Evolutionary conservation across 2,888 invertebrate species (phyloP).

Genomic region (Eristalis intricaria): DNA sequence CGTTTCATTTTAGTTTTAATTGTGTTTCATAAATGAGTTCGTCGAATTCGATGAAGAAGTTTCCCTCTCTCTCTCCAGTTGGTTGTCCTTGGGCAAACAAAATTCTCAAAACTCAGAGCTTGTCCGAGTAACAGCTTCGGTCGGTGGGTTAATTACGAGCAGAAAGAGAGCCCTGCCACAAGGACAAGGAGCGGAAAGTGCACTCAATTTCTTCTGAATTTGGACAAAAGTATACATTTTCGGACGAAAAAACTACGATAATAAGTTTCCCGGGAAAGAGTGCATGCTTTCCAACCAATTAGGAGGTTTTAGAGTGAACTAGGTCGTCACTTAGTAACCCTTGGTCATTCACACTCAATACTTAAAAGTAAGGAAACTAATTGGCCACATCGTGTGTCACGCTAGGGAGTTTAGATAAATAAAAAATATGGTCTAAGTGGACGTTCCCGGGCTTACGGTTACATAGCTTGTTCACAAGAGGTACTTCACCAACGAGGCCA

Average conservation of each 20-base stretch:
- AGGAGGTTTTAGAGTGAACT: too few species aligned
- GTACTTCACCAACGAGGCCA: too few species aligned
- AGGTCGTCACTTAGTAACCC: too few species aligned
- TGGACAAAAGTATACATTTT: background rate
- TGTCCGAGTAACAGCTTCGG: background rate
- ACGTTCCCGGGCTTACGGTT: too few species aligned
- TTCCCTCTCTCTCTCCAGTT: background rate
- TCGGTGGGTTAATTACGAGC: background rate
- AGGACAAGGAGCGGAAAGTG: background rate
- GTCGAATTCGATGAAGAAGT: background rate
- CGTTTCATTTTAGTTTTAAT: background rate
- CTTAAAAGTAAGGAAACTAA: too few species aligned
- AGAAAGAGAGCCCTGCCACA: background rate
- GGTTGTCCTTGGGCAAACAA: background rate
- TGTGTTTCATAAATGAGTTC: background rate
- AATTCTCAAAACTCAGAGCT: background rate
- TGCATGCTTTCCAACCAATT: background rate
- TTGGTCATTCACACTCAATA: too few species aligned
- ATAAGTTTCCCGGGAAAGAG: background rate
- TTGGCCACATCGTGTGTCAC: too few species aligned
- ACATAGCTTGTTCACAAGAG: too few species aligned
- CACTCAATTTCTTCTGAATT: background rate
- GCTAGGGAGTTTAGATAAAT: too few species aligned
- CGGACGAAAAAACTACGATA: background rate
- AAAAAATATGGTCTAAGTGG: too few species aligned